Evolutionary conservation across 1,140 invertebrate species (phyloP).

Genomic region (Papilio polytes): DNA sequence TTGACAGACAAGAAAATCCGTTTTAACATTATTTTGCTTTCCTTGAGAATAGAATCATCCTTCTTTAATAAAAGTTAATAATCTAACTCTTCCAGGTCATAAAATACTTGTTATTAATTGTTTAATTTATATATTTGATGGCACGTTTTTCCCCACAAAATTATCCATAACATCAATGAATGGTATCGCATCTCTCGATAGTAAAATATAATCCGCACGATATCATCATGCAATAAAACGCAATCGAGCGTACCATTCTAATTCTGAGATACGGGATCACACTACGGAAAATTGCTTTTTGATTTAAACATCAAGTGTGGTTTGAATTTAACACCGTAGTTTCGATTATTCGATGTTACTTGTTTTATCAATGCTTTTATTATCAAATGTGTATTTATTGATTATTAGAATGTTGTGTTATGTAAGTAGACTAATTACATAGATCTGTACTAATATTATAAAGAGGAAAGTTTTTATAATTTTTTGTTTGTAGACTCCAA

Average conservation of each 20-base stretch:
- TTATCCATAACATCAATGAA: neutral
- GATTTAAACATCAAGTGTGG: conserved; percentile 23
- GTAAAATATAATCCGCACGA: conserved; percentile 18
- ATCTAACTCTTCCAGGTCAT: neutral
- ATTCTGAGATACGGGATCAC: conserved; percentile 24
- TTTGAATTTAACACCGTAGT: conserved; percentile 8
- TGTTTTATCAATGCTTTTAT: neutral
- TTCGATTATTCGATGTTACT: neutral
- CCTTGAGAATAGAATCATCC: too few species aligned
- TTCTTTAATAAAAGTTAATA: neutral
- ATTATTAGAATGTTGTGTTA: too few species aligned
- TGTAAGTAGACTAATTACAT: too few species aligned
- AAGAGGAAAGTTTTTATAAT: too few species aligned
- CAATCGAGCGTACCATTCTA: conserved; percentile 19
- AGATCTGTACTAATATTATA: too few species aligned
- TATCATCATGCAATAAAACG: conserved; percentile 19
- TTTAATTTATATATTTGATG: neutral
- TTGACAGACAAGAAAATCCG: too few species aligned
- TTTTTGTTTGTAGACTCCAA: too few species aligned
- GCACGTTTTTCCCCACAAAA: neutral
- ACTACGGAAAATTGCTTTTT: conserved; percentile 23
- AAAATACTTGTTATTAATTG: neutral
- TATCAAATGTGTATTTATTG: neutral
- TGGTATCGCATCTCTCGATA: neutral
- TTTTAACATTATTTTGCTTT: too few species aligned